Conservation (phyloP, 2,888 invertebrate species). For the Megastigmus dorsalis region DNA sequence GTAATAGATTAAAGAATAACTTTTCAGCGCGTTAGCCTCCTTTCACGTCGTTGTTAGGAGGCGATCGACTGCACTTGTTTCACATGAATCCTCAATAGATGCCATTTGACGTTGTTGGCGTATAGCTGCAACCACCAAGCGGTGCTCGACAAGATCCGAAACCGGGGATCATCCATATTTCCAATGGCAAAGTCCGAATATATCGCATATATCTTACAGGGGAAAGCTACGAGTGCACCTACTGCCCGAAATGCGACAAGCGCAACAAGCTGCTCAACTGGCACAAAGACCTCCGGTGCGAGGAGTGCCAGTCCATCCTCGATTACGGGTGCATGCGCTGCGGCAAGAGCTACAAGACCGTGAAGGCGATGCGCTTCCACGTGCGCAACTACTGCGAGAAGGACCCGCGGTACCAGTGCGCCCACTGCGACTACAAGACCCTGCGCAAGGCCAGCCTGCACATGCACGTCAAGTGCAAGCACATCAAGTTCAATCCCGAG, state of each 20-base stretch:
- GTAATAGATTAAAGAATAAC: too few species aligned
- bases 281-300: background rate
- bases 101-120: too few species aligned
- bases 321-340: conserved; percentile 75
- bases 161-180: too few species aligned
- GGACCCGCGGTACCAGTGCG: conserved; percentile 62
- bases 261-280: background rate
- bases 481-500: conserved; percentile 57
- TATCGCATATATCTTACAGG: too few species aligned
- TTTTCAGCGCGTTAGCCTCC: too few species aligned
- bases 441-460: conserved; percentile 63
- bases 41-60: too few species aligned
- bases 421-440: conserved; percentile 65
- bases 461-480: conserved; percentile 61
- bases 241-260: conserved; percentile 14
- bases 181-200: too few species aligned
- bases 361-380: conserved; percentile 75
- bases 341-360: conserved; percentile 77
- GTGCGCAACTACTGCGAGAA: conserved; percentile 63
- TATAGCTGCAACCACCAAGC: too few species aligned
- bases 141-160: too few species aligned
- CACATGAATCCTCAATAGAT: too few species aligned
- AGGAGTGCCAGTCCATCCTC: conserved; percentile 25
- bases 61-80: too few species aligned
- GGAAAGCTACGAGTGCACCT: conserved; percentile 14